phyloP scores from a whole-genome alignment of 2,888 invertebrate genomes.

The Cacoxenus indagator region DNA sequence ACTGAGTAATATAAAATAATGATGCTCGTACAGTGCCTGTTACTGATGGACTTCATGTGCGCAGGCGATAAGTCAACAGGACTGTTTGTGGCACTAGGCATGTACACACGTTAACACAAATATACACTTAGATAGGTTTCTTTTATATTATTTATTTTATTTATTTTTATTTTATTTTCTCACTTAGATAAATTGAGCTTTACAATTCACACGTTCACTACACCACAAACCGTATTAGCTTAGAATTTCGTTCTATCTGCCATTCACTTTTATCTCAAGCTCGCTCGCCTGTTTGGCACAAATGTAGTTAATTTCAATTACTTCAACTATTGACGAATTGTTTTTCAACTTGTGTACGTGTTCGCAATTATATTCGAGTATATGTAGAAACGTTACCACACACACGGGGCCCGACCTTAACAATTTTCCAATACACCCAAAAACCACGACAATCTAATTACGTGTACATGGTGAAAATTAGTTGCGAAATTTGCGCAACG shows the following conservation, averaged over 20 bases:
- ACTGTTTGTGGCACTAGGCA: too few species aligned
- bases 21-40: slow-evolving; percentile 27
- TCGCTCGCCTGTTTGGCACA: neutral
- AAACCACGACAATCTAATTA: slow-evolving; percentile 53
- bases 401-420: neutral
- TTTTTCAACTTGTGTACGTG: slow-evolving; percentile 30
- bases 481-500: neutral
- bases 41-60: slow-evolving; percentile 14
- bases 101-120: too few species aligned
- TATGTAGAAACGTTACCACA: neutral
- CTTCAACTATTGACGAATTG: slow-evolving; percentile 39
- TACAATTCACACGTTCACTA: neutral
- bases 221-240: too few species aligned
- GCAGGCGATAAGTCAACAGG: neutral
- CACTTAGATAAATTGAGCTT: neutral
- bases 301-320: slow-evolving; percentile 41
- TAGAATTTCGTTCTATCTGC: too few species aligned
- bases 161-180: neutral
- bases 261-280: neutral
- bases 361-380: neutral
- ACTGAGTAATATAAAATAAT: slow-evolving; percentile 30
- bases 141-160: too few species aligned
- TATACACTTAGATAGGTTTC: too few species aligned
- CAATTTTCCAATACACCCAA: neutral
- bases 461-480: slow-evolving; percentile 18